Evolutionary conservation across 2,797 vertebrate species (phyloP), one percentile per base, ranked within the genome.

Genomic region (Gobionotothen gibberifrons): DNA sequence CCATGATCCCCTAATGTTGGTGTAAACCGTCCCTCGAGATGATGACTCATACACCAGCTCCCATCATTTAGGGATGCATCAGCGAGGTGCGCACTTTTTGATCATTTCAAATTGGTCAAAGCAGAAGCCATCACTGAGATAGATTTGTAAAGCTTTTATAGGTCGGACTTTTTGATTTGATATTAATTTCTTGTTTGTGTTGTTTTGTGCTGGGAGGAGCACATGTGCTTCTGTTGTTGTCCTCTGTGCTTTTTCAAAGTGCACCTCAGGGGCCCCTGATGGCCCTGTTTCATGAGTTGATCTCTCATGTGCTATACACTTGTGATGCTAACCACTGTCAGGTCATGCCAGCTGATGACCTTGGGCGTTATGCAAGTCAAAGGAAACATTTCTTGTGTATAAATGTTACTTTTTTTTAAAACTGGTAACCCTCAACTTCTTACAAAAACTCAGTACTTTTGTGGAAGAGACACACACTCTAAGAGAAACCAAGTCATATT

Each of bases 271-370:
- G 65, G n/a, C 56, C 47, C 42, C 43, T 46, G 52, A 17, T 63
- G 61, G 57, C 70, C 39, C 47, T 36, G 67, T 81, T 75, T 83
- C 71, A 78, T 69, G 74, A 72, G 54, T 67, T 72, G 44, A 13
- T 72, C 44, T 67, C 69, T 79, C 78, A 78, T 85, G 81, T 78
- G 85, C 53, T 87, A 76, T 29, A 60, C 74, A 69, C 83, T 83
- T 90, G 87, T 90, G 85, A 87, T 42, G 21, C 12, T 64, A 60
- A 70, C 64, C 21, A 26, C 54, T 46, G 29, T 51, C 65, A 76
- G 70, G 55, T 78, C 14, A 32, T 11, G 39, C 17, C 39, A 58
- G 32, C 43, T 73, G 61, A 79, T 78, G 32, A 39, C n/a, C 48
- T 49, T 29, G 15, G 22, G 48, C 10, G 16, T 74, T 71, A 40